Evolutionary conservation across 2,113 vertebrate species (phyloP).

Genomic region (Poeciliopsis turrubarensis): DNA sequence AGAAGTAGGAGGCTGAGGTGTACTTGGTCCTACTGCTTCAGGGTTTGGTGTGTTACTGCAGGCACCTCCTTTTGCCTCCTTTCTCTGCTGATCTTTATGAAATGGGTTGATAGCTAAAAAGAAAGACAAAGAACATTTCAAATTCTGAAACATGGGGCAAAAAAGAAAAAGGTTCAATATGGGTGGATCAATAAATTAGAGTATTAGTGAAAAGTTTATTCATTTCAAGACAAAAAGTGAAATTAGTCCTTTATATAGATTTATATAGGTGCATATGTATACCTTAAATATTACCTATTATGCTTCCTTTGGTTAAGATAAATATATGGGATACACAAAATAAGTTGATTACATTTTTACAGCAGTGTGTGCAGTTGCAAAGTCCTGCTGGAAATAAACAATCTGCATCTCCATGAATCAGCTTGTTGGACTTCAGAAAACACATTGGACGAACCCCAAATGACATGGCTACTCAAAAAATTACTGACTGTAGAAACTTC

Average conservation of each 20-base stretch:
- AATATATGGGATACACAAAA: too few species aligned
- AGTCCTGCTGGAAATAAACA: not conserved
- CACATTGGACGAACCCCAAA: not conserved
- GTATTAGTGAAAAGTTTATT: not conserved
- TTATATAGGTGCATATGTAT: not conserved
- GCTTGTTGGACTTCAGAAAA: not conserved
- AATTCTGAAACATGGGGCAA: conserved; percentile 24
- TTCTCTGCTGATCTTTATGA: conserved; percentile 62
- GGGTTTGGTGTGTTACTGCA: conserved; percentile 20
- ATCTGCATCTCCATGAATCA: not conserved
- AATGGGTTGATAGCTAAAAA: conserved; percentile 66
- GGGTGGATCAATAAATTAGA: not conserved
- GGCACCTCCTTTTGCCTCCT: conserved; percentile 40
- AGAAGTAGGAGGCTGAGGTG: conserved; percentile 28
- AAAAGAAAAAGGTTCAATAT: conserved; percentile 19
- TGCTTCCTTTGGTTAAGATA: too few species aligned
- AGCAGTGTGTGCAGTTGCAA: not conserved
- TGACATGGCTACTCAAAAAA: not conserved
- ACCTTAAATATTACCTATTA: not conserved
- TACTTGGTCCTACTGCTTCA: conserved; percentile 17
- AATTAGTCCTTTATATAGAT: not conserved
- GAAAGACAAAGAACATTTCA: conserved; percentile 26
- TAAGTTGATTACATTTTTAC: too few species aligned
- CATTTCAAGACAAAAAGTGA: not conserved
- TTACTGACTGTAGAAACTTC: not conserved